Conservation (phyloP, 2,113 vertebrate species). For the Neogale vison region DNA sequence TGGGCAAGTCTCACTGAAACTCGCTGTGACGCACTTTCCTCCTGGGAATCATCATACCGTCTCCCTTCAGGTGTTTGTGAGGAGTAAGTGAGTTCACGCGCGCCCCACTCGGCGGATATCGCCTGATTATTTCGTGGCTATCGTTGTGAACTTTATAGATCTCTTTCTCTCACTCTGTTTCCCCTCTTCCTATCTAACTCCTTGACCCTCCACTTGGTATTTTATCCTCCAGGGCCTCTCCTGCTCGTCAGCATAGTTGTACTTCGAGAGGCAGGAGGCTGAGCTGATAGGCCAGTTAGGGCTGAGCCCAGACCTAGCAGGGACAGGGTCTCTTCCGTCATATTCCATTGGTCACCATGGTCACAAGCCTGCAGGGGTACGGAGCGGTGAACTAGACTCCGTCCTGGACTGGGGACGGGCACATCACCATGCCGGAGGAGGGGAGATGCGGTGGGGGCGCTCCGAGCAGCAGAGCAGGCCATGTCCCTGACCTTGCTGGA, state of each 20-base stretch:
- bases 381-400: not conserved
- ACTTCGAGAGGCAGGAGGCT: not conserved
- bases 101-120: fast-evolving
- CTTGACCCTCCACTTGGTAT: too few species aligned
- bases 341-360: not conserved
- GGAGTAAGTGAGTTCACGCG: not conserved
- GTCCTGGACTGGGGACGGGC: not conserved
- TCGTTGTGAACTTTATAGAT: not conserved
- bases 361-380: not conserved
- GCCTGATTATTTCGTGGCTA: not conserved
- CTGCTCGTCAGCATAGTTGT: not conserved
- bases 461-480: fast-evolving
- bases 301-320: not conserved
- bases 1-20: not conserved
- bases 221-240: not conserved
- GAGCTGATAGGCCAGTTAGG: not conserved
- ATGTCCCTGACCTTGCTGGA: fast-evolving
- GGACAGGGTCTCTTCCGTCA: too few species aligned
- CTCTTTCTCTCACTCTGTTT: not conserved
- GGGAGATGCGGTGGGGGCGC: fast-evolving
- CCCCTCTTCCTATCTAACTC: not conserved
- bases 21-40: not conserved
- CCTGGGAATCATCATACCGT: not conserved
- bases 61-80: not conserved
- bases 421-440: not conserved